Evolutionary conservation across 2,888 invertebrate genomes (phyloP), one percentile per base, ranked within the genome.

Genomic region (Xylocampa areola): DNA sequence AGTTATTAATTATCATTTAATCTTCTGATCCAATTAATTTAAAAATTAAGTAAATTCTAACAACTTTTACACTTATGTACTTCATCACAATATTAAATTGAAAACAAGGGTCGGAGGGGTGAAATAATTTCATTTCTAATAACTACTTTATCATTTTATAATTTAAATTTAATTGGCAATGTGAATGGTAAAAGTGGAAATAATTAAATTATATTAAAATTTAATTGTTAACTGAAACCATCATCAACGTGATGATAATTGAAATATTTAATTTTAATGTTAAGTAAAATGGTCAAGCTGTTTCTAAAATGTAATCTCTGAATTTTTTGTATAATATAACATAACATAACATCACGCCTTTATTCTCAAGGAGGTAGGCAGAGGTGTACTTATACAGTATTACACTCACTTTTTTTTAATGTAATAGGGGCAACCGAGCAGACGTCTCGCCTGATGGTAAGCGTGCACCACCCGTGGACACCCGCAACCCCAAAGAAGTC

Each of bases 21-120:
- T 30, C 35, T 16, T 57, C 25, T 6, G n/a, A 43, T 65, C 25
- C 30, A 57, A 57, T 51, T 47, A 57, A 29, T 30, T 11, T 58
- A 32, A 39, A 29, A 59, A 48, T 35, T 39, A 45, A 48, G 13
- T 36, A 11, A 29, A 50, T 51, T 64, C 32, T 8, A 48, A 8
- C 35, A 58, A 41, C 40, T 64, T 64, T 48, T 35, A 54, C 36
- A 49, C 19, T 50, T n/a, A 21, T 4, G 21, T 45, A n/a, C 21
- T 53, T 21, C 25, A 39, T 53, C 47, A 40, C 47, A 72, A 72
- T 47, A 71, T 53, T 19, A 53, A 67, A 60, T 50, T 72, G 37
- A 30, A 51, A 61, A 68, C 48, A 44, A 50, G 25, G 35, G 19
- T 25, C 11, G 6, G 2, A 36, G 14, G 23, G 35, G 6, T 3